A percentile compares a stretch with the other conserved stretches of the same genome.
phyloP scores from a whole-genome alignment of 2,113 vertebrate genomes.

The Silurus meridionalis region DNA sequence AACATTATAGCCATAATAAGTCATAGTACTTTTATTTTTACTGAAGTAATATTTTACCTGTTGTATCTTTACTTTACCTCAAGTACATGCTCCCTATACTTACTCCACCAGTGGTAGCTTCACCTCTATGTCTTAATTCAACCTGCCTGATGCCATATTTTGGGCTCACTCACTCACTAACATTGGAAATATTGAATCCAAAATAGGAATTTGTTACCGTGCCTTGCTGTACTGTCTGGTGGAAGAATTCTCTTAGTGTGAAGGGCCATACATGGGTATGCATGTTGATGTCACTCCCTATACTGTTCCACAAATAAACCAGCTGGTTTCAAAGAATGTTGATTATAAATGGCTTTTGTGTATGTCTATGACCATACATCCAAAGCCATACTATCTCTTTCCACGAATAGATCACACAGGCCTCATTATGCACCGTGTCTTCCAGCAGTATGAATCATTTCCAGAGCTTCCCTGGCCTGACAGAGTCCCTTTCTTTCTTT shows the following conservation, averaged over 20 bases:
- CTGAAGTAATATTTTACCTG: too few species aligned
- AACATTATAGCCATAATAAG: too few species aligned
- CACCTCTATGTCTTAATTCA: not conserved
- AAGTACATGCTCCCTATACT: too few species aligned
- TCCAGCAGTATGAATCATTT: slow-evolving; percentile 51
- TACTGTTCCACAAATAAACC: not conserved
- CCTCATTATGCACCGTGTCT: slow-evolving; percentile 27
- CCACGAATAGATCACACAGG: slow-evolving; percentile 20
- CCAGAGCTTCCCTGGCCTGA: slow-evolving; percentile 54
- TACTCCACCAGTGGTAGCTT: not conserved
- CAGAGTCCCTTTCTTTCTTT: slow-evolving; percentile 48
- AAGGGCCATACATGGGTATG: not conserved
- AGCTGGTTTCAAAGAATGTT: not conserved
- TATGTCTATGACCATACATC: not conserved
- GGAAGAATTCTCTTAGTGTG: not conserved
- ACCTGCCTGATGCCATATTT: not conserved
- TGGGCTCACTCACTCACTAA: not conserved
- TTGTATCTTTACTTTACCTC: too few species aligned
- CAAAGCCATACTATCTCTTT: not conserved
- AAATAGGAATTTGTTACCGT: not conserved
- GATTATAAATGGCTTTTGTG: not conserved
- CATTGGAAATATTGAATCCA: not conserved
- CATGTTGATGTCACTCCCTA: not conserved
- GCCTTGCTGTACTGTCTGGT: not conserved
- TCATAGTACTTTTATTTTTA: too few species aligned